Evolutionary conservation across 2,888 invertebrate genomes (phyloP), one percentile per base, ranked within the genome.

Genomic region (Eumerus sabulonum): DNA sequence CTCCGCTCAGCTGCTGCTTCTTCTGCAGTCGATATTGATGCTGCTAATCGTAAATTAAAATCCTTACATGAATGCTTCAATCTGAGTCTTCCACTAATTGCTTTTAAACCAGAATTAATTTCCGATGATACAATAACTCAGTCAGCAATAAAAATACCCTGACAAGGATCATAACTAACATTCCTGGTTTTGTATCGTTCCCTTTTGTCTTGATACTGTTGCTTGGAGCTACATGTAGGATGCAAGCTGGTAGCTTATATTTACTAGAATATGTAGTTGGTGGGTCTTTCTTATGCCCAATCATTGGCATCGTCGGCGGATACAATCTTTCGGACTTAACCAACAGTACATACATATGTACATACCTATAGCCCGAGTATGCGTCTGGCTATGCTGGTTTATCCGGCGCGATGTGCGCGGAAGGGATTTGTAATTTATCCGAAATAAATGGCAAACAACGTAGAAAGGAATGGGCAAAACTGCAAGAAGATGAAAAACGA

Each of bases 361-460:
- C 9, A 27, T 3, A 19, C 40, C 44, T 36, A 45, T 56, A 54
- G 42, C 38, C 16, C 13, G 35, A 27, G 27, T 27, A 27, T 13
- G 3, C 27, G 27, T 27, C 27, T 27, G 27, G 3, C 27, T 27
- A 7, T 27, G 27, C 27, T 2, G 27, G 7, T 27, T 27, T 27
- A 27, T 27, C 27, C 7, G 27, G 27, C 7, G 3, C 27, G 27
- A 4, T 27, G 27, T 27, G 27, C 7, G 62, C 19, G 40, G 47
- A 66, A 59, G 54, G 73, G 64, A 73, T 60, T 66, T 35, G 73
- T 73, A 60, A 73, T 67, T 73, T 73, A 66, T 60, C 73, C 73
- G 60, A 73, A 73, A 67, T 73, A 73, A 73, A 73, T 67, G 66
- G 73, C 73, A 73, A 73, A 73, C 60, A 73, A 60, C 57, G 73